Percentiles rank a stretch among this genome's conserved stretches.
These are phyloP conservation scores for Aphodius sticticus DNA, from an alignment of 2,888 invertebrate species.

Conservation along the genomic window DNA sequence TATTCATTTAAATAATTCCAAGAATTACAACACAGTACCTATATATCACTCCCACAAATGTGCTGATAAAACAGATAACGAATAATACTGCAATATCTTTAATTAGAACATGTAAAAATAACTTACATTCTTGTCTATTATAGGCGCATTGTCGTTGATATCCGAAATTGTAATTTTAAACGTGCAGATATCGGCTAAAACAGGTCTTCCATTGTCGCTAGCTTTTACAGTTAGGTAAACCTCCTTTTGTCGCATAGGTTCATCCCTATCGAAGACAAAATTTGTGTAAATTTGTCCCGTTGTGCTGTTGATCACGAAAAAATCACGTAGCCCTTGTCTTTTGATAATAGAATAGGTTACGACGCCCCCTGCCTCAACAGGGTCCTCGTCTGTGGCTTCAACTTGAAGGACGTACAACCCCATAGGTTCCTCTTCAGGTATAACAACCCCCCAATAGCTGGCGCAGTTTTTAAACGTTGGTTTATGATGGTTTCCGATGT, in stretches of 20 bases:
- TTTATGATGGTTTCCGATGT: conserved; percentile 76
- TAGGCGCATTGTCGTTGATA: conserved; percentile 90
- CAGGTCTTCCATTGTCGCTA: conserved; percentile 90
- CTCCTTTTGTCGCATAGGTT: conserved; percentile 84
- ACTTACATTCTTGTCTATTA: conserved; percentile 82
- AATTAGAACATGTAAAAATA: conserved; percentile 36
- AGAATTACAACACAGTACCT: conserved; percentile 8
- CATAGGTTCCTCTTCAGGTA: conserved; percentile 74
- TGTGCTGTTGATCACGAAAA: conserved; percentile 80
- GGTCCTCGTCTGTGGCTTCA: conserved; percentile 76
- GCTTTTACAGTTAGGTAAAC: conserved; percentile 89
- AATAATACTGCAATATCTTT: too few relatives aligned
- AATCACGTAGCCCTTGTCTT: conserved; percentile 74
- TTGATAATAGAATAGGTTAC: conserved; percentile 86
- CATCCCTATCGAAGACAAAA: conserved; percentile 86
- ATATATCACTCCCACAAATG: too few relatives aligned
- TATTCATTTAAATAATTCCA: conserved; percentile 22
- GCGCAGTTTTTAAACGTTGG: conserved; percentile 88
- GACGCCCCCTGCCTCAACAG: conserved; percentile 77
- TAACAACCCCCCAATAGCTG: conserved; percentile 80
- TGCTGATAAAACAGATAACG: too few relatives aligned
- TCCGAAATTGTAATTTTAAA: conserved; percentile 91
- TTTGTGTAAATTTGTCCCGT: conserved; percentile 82
- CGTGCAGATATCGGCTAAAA: conserved; percentile 91
- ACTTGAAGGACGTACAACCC: conserved; percentile 82